Percentiles rank a stretch among this genome's conserved stretches.
Conservation (phyloP, 2,888 invertebrate species). For the Gortyna flavago region DNA sequence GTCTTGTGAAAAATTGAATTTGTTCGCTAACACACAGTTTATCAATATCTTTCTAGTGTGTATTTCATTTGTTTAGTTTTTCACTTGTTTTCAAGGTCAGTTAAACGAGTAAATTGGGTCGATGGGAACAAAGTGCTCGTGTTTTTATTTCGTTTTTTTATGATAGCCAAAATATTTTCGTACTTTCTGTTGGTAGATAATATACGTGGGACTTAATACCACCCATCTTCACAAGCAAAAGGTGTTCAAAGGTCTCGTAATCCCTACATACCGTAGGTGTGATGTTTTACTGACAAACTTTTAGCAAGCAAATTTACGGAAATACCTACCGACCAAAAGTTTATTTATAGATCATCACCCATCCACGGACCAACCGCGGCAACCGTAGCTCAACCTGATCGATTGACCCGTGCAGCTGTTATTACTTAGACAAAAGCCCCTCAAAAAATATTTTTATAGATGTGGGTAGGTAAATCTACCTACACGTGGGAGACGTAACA, state of each 20-base stretch:
- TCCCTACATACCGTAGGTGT: slow-evolving; percentile 1
- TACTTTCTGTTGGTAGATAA: neutral
- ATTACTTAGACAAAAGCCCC: too few relatives aligned
- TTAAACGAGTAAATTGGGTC: neutral
- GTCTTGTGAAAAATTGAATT: slow-evolving; percentile 34
- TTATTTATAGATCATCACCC: neutral
- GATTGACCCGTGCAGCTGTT: too few relatives aligned
- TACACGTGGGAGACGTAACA: slow-evolving; percentile 16
- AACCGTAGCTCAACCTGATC: too few relatives aligned
- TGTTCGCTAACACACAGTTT: slow-evolving; percentile 12
- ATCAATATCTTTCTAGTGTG: neutral
- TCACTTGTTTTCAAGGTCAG: neutral
- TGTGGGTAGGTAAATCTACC: neutral
- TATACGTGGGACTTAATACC: neutral
- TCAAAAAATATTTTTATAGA: neutral
- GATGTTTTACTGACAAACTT: slow-evolving; percentile 1
- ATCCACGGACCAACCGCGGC: too few relatives aligned
- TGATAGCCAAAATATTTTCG: neutral
- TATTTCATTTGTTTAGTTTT: neutral
- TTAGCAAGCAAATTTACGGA: neutral
- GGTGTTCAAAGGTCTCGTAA: neutral
- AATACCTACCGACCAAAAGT: neutral
- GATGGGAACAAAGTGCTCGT: neutral
- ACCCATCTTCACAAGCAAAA: neutral
- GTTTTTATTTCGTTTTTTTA: neutral